Conservation (phyloP, 1,140 invertebrate species). For the Nebria ingens region DNA sequence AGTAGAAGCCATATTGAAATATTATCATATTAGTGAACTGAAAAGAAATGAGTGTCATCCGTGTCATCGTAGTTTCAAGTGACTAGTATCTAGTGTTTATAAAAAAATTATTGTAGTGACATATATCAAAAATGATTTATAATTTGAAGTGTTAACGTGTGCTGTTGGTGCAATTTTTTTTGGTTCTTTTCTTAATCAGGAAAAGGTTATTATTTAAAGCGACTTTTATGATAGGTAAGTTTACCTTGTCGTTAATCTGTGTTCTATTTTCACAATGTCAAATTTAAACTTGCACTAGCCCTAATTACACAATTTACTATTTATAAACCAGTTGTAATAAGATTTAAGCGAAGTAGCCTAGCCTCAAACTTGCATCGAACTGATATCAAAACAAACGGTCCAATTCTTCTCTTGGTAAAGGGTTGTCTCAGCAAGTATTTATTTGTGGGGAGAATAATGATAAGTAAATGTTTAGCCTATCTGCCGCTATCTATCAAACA, state of each 20-base stretch:
- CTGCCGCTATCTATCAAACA: too few species aligned
- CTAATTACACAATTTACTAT: background rate
- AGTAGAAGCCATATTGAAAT: background rate
- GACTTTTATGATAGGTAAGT: constrained; percentile 1
- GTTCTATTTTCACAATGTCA: background rate
- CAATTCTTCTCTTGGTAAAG: too few species aligned
- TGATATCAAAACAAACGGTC: too few species aligned
- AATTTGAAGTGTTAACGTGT: background rate
- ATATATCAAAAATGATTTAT: constrained; percentile 5
- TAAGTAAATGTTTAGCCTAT: too few species aligned
- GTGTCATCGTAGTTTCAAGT: constrained; percentile 6
- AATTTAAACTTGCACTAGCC: background rate
- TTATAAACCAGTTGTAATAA: too few species aligned
- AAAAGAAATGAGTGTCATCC: background rate
- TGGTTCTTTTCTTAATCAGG: background rate
- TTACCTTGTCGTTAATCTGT: background rate
- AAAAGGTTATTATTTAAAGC: background rate
- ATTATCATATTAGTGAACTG: constrained; percentile 4
- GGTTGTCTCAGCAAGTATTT: too few species aligned
- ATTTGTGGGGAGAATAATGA: too few species aligned
- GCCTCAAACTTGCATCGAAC: too few species aligned
- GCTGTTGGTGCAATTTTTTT: background rate
- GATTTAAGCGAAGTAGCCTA: too few species aligned
- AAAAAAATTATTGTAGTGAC: background rate
- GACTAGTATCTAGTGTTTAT: background rate